Evolutionary conservation across 2,113 vertebrate genomes (phyloP).

Genomic region (Pomatostomus ruficeps): DNA sequence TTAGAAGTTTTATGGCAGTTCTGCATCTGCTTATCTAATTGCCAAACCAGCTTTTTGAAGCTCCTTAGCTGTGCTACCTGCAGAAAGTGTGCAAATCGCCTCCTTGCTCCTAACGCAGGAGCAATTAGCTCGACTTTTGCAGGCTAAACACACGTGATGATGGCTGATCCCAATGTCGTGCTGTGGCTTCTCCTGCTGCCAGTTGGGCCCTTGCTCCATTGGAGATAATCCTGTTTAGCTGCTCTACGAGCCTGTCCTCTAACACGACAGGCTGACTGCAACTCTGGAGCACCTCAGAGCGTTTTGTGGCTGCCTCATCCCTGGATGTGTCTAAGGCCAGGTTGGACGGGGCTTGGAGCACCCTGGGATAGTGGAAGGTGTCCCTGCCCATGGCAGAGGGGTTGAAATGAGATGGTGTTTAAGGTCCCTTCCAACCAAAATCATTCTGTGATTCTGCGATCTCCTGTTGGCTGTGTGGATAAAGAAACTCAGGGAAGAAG

Average conservation of each 20-base stretch:
- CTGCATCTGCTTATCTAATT: constrained; percentile 52
- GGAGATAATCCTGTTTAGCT: constrained; percentile 36
- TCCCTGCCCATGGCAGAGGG: background rate
- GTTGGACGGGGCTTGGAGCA: accelerated
- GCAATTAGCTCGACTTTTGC: background rate
- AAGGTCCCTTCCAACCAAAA: background rate
- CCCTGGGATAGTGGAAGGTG: background rate
- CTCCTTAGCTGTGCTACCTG: constrained; percentile 45
- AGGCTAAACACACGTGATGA: background rate
- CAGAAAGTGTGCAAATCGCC: background rate
- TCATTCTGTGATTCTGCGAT: background rate
- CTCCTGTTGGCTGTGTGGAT: background rate
- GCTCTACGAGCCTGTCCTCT: background rate
- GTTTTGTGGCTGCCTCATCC: background rate
- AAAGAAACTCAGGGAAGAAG: background rate
- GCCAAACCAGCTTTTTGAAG: constrained; percentile 14
- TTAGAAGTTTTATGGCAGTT: constrained; percentile 55
- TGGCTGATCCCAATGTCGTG: background rate
- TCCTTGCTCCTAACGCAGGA: background rate
- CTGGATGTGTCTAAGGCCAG: background rate
- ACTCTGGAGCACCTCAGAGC: background rate
- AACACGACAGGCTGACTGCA: background rate
- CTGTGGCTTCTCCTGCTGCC: constrained; percentile 25
- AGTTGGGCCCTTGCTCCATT: background rate
- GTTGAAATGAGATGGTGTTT: background rate